phyloP scores from a whole-genome alignment of 1,140 invertebrate genomes.

The Acyrthosiphon pisum region DNA sequence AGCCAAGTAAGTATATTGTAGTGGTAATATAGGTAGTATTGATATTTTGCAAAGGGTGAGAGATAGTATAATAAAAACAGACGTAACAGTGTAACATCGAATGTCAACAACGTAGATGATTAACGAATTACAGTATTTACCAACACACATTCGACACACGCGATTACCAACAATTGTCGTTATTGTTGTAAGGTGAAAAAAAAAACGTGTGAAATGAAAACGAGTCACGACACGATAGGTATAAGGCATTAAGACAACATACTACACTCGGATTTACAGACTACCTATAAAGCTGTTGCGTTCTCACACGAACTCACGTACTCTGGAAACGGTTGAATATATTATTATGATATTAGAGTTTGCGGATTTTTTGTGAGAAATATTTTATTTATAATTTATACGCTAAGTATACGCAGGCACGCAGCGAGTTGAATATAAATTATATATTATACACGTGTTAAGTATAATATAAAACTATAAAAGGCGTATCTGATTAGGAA shows the following conservation, averaged over 20 bases:
- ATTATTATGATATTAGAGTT: neutral
- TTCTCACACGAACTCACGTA: neutral
- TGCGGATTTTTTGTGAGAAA: neutral
- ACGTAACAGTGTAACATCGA: neutral
- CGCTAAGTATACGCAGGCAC: neutral
- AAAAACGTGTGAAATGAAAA: neutral
- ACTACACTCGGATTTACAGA: neutral
- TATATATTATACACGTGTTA: neutral
- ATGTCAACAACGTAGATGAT: neutral
- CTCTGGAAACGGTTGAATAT: neutral
- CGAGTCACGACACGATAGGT: neutral
- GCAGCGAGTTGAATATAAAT: neutral
- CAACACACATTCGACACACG: constrained; percentile 24
- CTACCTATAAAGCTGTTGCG: neutral
- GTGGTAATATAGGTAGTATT: neutral
- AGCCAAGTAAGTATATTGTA: neutral
- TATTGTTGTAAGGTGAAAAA: neutral
- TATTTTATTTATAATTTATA: neutral
- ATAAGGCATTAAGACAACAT: neutral
- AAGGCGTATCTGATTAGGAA: neutral
- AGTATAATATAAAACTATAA: neutral
- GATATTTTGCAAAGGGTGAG: neutral
- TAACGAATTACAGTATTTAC: neutral
- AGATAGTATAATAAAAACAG: neutral
- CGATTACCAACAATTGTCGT: neutral